Evolutionary conservation across 2,888 invertebrate species (phyloP).

Genomic region (Zeuzera pyrina): DNA sequence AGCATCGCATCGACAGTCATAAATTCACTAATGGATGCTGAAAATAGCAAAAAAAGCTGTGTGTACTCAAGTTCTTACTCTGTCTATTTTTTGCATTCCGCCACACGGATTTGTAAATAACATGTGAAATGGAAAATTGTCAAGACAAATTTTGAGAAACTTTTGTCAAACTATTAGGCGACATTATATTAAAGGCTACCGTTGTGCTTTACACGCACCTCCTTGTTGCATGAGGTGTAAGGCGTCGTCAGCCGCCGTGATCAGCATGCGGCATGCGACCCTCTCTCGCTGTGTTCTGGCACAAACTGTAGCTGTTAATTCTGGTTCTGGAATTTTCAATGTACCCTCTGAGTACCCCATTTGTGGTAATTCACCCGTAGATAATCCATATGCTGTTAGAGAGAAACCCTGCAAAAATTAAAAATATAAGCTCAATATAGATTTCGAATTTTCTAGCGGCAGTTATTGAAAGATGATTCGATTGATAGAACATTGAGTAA

Average conservation of each 20-base stretch:
- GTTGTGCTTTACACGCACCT: too few relatives aligned
- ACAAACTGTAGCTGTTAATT: slow-evolving; percentile 66
- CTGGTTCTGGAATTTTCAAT: slow-evolving; percentile 47
- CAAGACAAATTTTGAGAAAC: too few relatives aligned
- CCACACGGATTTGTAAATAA: too few relatives aligned
- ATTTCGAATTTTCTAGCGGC: background rate
- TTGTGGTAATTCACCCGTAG: slow-evolving; percentile 49
- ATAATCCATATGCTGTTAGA: slow-evolving; percentile 46
- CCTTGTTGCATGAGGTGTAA: slow-evolving; percentile 77
- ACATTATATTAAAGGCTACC: too few relatives aligned
- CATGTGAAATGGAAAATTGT: too few relatives aligned
- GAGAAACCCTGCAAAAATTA: slow-evolving; percentile 47
- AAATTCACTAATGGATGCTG: too few relatives aligned
- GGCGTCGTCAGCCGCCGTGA: slow-evolving; percentile 78
- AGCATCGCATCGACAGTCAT: too few relatives aligned
- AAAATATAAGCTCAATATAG: background rate
- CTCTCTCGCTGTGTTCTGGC: slow-evolving; percentile 61
- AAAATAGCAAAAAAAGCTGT: too few relatives aligned
- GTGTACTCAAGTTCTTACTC: too few relatives aligned
- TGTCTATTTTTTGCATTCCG: too few relatives aligned
- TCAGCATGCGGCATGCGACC: slow-evolving; percentile 74
- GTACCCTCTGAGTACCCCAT: slow-evolving; percentile 37
- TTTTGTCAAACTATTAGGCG: too few relatives aligned
- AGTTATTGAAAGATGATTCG: background rate
- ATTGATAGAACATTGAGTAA: background rate